phyloP scores from a whole-genome alignment of 2,888 invertebrate species.

The Harpalus rufipes region DNA sequence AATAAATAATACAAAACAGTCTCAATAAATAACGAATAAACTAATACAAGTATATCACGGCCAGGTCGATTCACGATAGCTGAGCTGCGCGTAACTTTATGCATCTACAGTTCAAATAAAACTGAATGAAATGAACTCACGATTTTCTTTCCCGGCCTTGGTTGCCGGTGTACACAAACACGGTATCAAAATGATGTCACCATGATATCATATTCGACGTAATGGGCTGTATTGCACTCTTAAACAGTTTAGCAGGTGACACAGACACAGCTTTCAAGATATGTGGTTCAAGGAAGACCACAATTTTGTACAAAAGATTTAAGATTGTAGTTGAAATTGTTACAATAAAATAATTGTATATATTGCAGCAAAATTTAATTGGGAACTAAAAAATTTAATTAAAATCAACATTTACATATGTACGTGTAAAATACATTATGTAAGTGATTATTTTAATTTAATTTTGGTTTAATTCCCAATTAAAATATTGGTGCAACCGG shows the following conservation, averaged over 20 bases:
- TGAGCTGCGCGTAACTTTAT: neutral
- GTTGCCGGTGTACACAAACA: conserved; percentile 2
- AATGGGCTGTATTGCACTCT: conserved; percentile 49
- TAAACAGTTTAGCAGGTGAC: conserved; percentile 38
- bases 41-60: conserved; percentile 7
- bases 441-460: no score
- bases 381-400: no score
- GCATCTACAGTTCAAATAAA: neutral
- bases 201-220: conserved; percentile 61
- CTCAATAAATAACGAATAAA: neutral
- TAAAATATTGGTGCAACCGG: no score
- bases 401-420: no score
- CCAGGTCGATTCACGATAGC: neutral
- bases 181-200: conserved; percentile 63
- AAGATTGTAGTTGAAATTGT: no score
- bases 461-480: no score
- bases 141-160: neutral
- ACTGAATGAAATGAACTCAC: conserved; percentile 14
- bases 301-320: neutral
- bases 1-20: neutral
- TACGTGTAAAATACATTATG: no score
- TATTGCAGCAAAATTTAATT: no score
- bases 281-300: conserved; percentile 54
- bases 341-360: no score
- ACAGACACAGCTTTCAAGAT: neutral